phyloP scores from a whole-genome alignment of 2,797 vertebrate genomes.

The Arrhamphus sclerolepis region DNA sequence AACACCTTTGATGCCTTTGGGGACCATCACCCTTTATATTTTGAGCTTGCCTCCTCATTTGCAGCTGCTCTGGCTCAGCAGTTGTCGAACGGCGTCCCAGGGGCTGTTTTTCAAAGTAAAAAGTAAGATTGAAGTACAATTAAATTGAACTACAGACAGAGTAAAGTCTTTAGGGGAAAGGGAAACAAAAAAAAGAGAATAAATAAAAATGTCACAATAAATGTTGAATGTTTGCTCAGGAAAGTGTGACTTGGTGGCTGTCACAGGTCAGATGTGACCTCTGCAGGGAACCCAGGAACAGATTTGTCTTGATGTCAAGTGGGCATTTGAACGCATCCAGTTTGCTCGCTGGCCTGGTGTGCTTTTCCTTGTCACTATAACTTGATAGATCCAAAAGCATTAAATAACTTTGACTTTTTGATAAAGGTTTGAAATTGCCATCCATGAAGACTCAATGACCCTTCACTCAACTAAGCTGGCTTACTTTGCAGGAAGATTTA shows the following conservation, averaged over 20 bases:
- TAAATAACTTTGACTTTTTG: conserved; percentile 33
- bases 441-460: conserved; percentile 53
- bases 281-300: conserved; percentile 64
- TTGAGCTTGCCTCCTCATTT: conserved; percentile 41
- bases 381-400: conserved; percentile 50
- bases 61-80: conserved; percentile 19
- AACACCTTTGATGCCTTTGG: conserved; percentile 27
- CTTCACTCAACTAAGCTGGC: conserved; percentile 39
- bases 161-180: conserved; percentile 29
- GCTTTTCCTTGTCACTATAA: conserved; percentile 56
- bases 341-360: conserved; percentile 50
- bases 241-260: conserved; percentile 33
- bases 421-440: conserved; percentile 16
- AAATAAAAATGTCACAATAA: conserved; percentile 62
- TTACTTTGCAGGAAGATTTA: conserved; percentile 38
- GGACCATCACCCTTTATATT: conserved; percentile 22
- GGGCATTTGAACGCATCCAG: conserved; percentile 55
- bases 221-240: conserved; percentile 63
- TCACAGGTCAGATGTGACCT: conserved; percentile 60
- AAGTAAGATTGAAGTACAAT: conserved; percentile 50
- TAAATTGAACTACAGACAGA: conserved; percentile 51
- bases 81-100: conserved; percentile 23
- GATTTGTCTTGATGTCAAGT: conserved; percentile 70
- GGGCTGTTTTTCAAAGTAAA: conserved; percentile 36
- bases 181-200: conserved; percentile 43